phyloP scores from a whole-genome alignment of 2,113 vertebrate species.

The Phrynocephalus versicolor region DNA sequence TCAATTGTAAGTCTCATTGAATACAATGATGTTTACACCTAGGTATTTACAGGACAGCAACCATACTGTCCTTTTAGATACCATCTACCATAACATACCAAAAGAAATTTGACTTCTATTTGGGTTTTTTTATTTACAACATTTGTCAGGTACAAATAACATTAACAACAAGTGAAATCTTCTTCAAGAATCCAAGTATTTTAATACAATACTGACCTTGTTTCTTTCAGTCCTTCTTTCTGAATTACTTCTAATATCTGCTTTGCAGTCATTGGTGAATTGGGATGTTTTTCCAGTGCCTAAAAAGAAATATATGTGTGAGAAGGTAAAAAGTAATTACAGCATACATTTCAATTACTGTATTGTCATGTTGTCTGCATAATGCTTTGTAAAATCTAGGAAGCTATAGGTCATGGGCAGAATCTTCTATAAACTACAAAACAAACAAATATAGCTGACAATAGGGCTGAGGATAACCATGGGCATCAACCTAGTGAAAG shows the following conservation, averaged over 20 bases:
- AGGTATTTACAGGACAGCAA: background rate
- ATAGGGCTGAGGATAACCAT: conserved; percentile 45
- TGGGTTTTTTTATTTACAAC: background rate
- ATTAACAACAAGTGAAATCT: background rate
- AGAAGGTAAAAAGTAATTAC: conserved; percentile 44
- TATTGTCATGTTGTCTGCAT: conserved; percentile 38
- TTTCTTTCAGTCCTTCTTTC: conserved; percentile 88
- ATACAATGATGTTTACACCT: background rate
- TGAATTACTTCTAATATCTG: conserved; percentile 89
- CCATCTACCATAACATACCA: background rate
- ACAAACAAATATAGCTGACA: conserved; percentile 46
- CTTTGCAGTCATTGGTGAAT: conserved; percentile 87
- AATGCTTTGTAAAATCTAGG: conserved; percentile 46
- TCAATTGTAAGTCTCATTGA: background rate
- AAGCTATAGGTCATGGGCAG: conserved; percentile 34
- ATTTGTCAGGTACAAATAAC: background rate
- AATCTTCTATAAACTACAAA: conserved; percentile 43
- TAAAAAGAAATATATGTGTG: conserved; percentile 70
- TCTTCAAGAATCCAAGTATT: background rate
- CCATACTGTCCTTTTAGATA: background rate
- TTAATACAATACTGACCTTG: conserved; percentile 78
- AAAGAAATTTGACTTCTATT: background rate
- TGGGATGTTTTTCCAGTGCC: conserved; percentile 87
- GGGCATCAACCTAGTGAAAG: conserved; percentile 16
- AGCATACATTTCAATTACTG: conserved; percentile 25